phyloP scores from a whole-genome alignment of 2,113 vertebrate genomes.

The Sebastes fasciatus region DNA sequence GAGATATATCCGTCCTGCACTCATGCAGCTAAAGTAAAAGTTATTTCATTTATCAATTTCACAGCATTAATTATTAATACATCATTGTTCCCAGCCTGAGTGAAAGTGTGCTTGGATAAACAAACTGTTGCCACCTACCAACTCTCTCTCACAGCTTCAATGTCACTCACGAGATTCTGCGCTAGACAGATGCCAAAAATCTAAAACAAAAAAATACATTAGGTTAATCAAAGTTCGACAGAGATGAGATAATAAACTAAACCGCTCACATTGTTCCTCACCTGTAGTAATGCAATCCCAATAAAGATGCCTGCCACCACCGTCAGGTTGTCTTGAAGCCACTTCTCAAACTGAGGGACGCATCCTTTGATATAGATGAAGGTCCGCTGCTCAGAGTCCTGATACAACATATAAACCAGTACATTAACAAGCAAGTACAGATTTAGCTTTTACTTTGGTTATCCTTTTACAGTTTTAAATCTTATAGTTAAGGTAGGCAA shows the following conservation, averaged over 20 bases:
- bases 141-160: conserved; percentile 97
- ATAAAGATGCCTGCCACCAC: conserved; percentile 99
- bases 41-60: not conserved
- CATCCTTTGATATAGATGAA: conserved; percentile 99
- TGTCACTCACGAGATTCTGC: conserved; percentile 98
- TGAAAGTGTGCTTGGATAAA: not conserved
- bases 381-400: conserved; percentile 96
- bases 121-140: conserved; percentile 85
- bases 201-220: conserved; percentile 74
- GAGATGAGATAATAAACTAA: not conserved
- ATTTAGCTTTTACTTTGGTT: not conserved
- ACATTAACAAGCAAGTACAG: not conserved
- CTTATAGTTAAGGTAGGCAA: not conserved
- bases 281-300: conserved; percentile 97
- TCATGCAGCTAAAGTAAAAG: not conserved
- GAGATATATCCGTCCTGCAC: not conserved
- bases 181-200: conserved; percentile 99
- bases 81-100: not conserved
- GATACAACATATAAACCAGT: conserved; percentile 15
- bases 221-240: not conserved
- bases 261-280: conserved; percentile 60
- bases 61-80: not conserved
- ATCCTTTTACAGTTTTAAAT: not conserved
- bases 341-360: conserved; percentile 99
- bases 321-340: conserved; percentile 98